Conservation (phyloP, 2,797 vertebrate genomes). For the Smutsia temminckii region DNA sequence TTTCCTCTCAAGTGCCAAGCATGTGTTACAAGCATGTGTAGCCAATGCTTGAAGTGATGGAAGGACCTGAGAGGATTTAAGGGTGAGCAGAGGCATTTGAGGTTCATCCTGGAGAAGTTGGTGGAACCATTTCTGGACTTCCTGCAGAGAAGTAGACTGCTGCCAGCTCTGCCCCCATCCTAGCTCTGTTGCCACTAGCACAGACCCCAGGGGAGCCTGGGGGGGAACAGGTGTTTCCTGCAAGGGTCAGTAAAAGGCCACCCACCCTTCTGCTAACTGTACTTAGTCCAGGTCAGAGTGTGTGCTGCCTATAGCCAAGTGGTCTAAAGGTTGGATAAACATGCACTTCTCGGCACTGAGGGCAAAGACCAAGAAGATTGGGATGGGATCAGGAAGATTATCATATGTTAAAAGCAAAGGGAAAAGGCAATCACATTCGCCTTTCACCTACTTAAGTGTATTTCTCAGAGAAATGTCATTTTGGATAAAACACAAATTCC, state of each 20-base stretch:
- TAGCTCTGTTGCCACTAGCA: not conserved
- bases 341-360: not conserved
- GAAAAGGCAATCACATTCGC: not conserved
- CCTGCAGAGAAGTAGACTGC: not conserved
- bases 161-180: not conserved
- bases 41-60: not conserved
- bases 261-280: conserved; percentile 57
- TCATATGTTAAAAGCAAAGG: conserved; percentile 27
- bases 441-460: conserved; percentile 15
- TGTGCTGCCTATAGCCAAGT: conserved; percentile 54
- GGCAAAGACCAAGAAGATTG: conserved; percentile 14
- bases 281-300: conserved; percentile 76
- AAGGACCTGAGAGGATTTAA: not conserved
- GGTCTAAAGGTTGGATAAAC: conserved; percentile 60
- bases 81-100: not conserved
- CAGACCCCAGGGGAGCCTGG: not conserved
- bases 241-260: conserved; percentile 71
- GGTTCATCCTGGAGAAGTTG: not conserved
- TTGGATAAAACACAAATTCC: conserved; percentile 33
- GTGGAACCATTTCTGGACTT: not conserved
- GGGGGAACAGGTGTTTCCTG: conserved; percentile 31
- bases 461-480: conserved; percentile 35
- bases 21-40: not conserved
- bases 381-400: conserved; percentile 41
- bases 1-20: not conserved